Percentiles rank a stretch among this genome's conserved stretches.
Evolutionary conservation across 2,888 invertebrate species (phyloP).

Genomic region (Papilio elwesi): DNA sequence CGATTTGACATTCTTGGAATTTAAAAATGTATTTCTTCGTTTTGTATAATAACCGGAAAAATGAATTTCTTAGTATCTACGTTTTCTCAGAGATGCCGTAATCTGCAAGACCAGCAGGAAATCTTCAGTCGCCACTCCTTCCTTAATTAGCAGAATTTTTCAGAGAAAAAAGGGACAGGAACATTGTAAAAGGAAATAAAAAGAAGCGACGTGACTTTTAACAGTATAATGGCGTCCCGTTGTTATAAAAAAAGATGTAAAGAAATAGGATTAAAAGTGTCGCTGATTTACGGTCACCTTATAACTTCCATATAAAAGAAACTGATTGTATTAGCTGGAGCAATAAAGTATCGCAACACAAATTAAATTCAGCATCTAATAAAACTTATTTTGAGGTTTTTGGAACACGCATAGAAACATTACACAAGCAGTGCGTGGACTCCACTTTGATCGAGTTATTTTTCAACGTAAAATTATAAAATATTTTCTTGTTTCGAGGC

Average conservation of each 20-base stretch:
- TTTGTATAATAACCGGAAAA: slow-evolving; percentile 56
- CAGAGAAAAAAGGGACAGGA: slow-evolving; percentile 72
- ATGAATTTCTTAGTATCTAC: slow-evolving; percentile 64
- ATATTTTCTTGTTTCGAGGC: not conserved
- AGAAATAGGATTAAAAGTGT: slow-evolving; percentile 57
- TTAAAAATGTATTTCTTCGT: not conserved
- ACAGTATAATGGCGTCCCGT: slow-evolving; percentile 66
- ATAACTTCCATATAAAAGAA: slow-evolving; percentile 10
- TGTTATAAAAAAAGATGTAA: slow-evolving; percentile 57
- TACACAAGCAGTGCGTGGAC: slow-evolving; percentile 17
- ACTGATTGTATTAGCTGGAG: not conserved
- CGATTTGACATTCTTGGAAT: not conserved
- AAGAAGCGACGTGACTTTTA: slow-evolving; percentile 70
- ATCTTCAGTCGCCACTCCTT: slow-evolving; percentile 78
- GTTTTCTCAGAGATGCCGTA: slow-evolving; percentile 74
- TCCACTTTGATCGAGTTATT: slow-evolving; percentile 17
- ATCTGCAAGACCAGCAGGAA: slow-evolving; percentile 78
- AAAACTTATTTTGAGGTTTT: slow-evolving; percentile 33
- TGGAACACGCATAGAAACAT: slow-evolving; percentile 11
- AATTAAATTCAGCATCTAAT: slow-evolving; percentile 40
- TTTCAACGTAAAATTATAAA: slow-evolving; percentile 13
- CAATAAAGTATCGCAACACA: slow-evolving; percentile 7
- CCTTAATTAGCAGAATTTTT: slow-evolving; percentile 81
- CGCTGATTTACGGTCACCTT: slow-evolving; percentile 10
- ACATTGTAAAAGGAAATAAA: slow-evolving; percentile 71